Evolutionary conservation across 2,797 vertebrate species (phyloP).

Genomic region (Lindbergichthys nudifrons): DNA sequence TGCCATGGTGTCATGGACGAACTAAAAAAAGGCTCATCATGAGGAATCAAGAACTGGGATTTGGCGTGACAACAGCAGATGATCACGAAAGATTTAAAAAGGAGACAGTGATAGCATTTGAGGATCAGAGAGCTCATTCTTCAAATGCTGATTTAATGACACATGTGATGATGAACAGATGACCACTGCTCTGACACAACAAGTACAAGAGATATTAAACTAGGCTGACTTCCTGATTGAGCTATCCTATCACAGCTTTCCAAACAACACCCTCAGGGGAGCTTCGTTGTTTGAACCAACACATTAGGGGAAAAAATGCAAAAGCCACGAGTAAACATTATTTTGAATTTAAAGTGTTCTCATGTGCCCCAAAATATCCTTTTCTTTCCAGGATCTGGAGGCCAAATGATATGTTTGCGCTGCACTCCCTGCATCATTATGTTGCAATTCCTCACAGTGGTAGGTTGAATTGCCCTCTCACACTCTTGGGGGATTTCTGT

Average conservation of each 20-base stretch:
- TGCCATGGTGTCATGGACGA: constrained; percentile 48
- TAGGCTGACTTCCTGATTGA: not conserved
- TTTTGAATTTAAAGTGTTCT: constrained; percentile 79
- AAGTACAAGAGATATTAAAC: constrained; percentile 38
- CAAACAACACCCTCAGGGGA: constrained; percentile 42
- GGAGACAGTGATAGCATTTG: constrained; percentile 46
- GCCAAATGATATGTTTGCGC: constrained; percentile 82
- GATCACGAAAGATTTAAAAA: constrained; percentile 27
- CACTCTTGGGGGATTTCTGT: constrained; percentile 60
- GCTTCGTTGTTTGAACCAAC: constrained; percentile 57
- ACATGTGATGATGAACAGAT: constrained; percentile 55
- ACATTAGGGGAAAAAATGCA: constrained; percentile 47
- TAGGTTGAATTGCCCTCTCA: constrained; percentile 63
- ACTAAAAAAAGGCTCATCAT: constrained; percentile 37
- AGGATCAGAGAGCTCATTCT: constrained; percentile 51
- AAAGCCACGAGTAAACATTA: constrained; percentile 76
- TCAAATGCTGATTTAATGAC: constrained; percentile 49
- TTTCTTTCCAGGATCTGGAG: constrained; percentile 66
- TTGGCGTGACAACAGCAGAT: constrained; percentile 44
- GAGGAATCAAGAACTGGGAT: constrained; percentile 36
- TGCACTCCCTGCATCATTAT: constrained; percentile 76
- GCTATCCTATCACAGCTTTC: constrained; percentile 31
- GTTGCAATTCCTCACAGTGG: constrained; percentile 69
- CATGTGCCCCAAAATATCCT: constrained; percentile 76
- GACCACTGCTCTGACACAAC: not conserved